Evolutionary conservation across 2,797 vertebrate genomes (phyloP).

Genomic region (Tragelaphus eurycerus): DNA sequence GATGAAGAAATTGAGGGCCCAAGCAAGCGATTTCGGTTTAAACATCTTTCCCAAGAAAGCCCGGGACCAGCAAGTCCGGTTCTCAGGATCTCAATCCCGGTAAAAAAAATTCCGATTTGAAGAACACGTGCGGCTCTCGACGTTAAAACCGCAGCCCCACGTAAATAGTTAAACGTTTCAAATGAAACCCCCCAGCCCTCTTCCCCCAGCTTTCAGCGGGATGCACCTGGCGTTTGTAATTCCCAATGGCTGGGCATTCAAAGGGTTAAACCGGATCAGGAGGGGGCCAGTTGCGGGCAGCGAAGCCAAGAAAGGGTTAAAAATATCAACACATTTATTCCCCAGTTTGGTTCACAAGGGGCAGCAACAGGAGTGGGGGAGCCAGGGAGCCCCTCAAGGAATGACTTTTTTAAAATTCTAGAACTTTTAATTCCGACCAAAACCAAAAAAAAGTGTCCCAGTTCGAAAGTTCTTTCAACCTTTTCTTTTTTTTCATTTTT

Average conservation of each 20-base stretch:
- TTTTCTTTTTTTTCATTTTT: not conserved
- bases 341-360: not conserved
- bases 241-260: not conserved
- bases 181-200: not conserved
- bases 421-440: slow-evolving; percentile 61
- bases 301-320: slow-evolving; percentile 67
- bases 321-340: not conserved
- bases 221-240: not conserved
- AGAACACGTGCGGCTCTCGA: not conserved
- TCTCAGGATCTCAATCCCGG: not conserved
- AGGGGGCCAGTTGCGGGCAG: not conserved
- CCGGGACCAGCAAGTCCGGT: too few relatives aligned
- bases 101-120: not conserved
- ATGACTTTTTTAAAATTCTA: not conserved
- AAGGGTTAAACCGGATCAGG: slow-evolving; percentile 58
- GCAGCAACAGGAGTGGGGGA: not conserved
- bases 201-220: not conserved
- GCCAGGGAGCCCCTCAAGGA: not conserved
- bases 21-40: not conserved
- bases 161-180: not conserved
- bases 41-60: not conserved
- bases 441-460: slow-evolving; percentile 40
- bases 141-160: not conserved
- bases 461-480: slow-evolving; percentile 60
- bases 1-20: slow-evolving; percentile 35